These are phyloP conservation scores for Alethe castanea DNA, from an alignment of 2,113 vertebrate genomes.

Conservation along the genomic window DNA sequence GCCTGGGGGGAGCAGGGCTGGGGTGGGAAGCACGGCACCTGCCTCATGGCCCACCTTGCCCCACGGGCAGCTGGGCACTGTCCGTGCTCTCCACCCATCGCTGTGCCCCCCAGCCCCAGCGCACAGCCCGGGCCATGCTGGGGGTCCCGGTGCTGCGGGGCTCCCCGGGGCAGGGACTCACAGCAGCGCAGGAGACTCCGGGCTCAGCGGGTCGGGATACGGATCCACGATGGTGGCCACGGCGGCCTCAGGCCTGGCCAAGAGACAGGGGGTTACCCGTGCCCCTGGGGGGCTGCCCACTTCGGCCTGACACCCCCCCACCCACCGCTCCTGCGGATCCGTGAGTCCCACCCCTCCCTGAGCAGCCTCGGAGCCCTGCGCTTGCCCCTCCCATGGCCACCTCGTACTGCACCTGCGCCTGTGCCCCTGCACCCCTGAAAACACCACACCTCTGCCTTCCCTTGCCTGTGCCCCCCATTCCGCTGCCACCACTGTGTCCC, in stretches of 20 bases:
- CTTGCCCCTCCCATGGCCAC: not conserved
- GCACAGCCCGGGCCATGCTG: not conserved
- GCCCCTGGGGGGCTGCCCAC: not conserved
- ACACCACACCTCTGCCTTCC: not conserved
- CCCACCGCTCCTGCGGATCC: not conserved
- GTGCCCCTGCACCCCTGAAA: rapidly evolving
- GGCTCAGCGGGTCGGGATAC: not conserved
- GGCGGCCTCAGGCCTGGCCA: not conserved
- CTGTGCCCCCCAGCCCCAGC: rapidly evolving
- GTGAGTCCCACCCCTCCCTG: rapidly evolving
- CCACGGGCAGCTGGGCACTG: not conserved
- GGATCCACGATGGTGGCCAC: rapidly evolving
- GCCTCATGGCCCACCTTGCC: not conserved
- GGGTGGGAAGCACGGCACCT: not conserved
- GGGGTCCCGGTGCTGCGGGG: not conserved
- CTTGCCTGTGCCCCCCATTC: rapidly evolving
- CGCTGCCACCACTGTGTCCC: not conserved
- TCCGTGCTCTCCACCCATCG: rapidly evolving
- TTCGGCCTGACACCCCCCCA: rapidly evolving
- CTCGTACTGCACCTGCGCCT: not conserved
- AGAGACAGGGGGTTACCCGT: not conserved
- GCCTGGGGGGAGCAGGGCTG: constrained; percentile 44
- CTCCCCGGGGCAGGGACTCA: not conserved
- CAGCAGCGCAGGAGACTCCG: not conserved
- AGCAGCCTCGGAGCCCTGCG: rapidly evolving